Evolutionary conservation across 2,888 invertebrate species (phyloP).

Genomic region (Oscheius sp.): DNA sequence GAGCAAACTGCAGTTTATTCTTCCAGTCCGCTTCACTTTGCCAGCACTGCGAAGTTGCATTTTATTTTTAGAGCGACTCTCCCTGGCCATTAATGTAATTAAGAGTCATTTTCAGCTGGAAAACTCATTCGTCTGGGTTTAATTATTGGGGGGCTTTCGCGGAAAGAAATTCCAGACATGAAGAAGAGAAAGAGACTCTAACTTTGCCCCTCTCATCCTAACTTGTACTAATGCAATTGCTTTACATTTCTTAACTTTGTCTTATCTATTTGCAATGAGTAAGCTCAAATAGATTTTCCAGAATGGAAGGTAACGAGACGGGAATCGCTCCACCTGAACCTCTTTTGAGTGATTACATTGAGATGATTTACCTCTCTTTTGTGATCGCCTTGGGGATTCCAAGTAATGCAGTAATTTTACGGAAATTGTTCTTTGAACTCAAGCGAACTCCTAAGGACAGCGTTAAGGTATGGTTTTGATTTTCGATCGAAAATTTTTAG

Average conservation of each 20-base stretch:
- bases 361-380: constrained; percentile 62
- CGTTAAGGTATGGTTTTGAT: constrained; percentile 47
- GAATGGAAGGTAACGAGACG: background rate
- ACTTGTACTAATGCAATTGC: no score
- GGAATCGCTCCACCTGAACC: constrained; percentile 43
- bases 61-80: no score
- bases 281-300: background rate
- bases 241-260: no score
- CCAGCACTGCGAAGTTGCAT: no score
- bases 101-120: no score
- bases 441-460: constrained; percentile 49
- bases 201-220: background rate
- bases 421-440: constrained; percentile 51
- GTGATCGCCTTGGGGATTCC: constrained; percentile 62
- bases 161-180: no score
- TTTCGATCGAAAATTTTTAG: constrained; percentile 38
- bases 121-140: no score
- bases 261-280: background rate
- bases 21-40: no score
- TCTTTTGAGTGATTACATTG: constrained; percentile 64
- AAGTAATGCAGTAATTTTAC: constrained; percentile 60
- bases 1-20: no score
- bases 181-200: no score
- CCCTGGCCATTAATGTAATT: no score
- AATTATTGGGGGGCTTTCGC: no score